Evolutionary conservation across 2,888 invertebrate species (phyloP).

Genomic region (Caenorhabditis sp.): DNA sequence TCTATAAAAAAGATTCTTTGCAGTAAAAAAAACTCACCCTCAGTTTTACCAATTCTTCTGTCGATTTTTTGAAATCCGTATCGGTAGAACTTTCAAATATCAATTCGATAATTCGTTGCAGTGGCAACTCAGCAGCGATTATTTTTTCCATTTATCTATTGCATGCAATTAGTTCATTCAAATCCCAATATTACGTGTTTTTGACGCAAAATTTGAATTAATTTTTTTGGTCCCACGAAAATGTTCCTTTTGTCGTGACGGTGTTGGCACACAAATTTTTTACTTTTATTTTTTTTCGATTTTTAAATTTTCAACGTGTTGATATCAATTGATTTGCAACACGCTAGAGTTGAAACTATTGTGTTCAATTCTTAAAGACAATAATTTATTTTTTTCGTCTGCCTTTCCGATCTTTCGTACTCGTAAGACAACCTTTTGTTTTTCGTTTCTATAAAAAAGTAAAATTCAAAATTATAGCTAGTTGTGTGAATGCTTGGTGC

Average conservation of each 20-base stretch:
- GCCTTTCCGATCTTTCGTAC: background rate
- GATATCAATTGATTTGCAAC: too few species aligned
- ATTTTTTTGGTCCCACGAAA: background rate
- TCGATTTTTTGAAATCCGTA: background rate
- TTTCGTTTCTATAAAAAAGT: background rate
- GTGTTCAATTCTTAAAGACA: too few species aligned
- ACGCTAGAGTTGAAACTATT: too few species aligned
- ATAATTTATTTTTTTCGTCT: background rate
- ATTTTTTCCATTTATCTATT: background rate
- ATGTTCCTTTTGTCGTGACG: background rate
- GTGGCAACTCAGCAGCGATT: background rate
- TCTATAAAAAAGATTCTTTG: background rate
- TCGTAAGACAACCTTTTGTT: background rate
- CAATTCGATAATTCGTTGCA: background rate
- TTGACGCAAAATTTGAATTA: background rate
- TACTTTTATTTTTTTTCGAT: background rate
- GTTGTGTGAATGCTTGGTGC: background rate
- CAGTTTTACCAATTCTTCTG: background rate
- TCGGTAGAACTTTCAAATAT: background rate
- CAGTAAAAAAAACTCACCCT: background rate
- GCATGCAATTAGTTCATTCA: too few species aligned
- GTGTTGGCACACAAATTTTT: background rate
- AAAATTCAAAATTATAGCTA: background rate
- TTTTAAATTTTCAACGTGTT: too few species aligned
- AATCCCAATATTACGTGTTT: background rate